A percentile compares a stretch with the other conserved stretches of the same genome.
These are phyloP conservation scores for Brachionus plicatilis DNA, from an alignment of 1,140 invertebrate genomes.

Conservation along the genomic window DNA sequence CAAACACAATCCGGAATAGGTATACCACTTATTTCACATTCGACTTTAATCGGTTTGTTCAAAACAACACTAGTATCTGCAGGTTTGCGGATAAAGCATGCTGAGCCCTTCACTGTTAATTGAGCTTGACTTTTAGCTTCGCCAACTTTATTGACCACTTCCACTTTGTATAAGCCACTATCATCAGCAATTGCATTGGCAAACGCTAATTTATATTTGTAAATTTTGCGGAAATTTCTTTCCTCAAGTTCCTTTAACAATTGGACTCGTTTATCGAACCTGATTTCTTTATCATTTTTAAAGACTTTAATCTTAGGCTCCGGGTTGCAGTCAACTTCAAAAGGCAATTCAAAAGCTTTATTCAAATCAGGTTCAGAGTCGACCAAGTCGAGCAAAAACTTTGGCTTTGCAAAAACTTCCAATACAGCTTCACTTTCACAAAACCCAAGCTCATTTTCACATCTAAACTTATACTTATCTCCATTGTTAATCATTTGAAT, in stretches of 20 bases:
- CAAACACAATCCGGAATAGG: neutral
- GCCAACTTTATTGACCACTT: conserved; percentile 31
- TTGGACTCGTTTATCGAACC: neutral
- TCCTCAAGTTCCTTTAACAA: neutral
- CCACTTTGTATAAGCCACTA: neutral
- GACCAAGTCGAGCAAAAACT: neutral
- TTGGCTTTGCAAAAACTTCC: conserved; percentile 11
- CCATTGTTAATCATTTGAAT: neutral
- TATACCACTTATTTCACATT: conserved; percentile 37
- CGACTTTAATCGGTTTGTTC: conserved; percentile 12
- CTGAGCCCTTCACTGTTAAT: conserved; percentile 6
- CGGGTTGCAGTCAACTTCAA: conserved; percentile 18
- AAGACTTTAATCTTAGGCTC: conserved; percentile 28
- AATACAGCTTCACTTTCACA: conserved; percentile 6
- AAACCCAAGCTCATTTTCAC: conserved; percentile 1
- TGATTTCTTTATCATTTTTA: conserved; percentile 29
- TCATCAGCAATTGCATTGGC: neutral
- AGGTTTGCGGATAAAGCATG: neutral
- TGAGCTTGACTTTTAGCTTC: conserved; percentile 7
- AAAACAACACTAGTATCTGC: conserved; percentile 1
- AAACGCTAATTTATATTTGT: conserved; percentile 4
- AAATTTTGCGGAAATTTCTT: neutral
- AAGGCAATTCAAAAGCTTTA: neutral
- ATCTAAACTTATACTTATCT: conserved; percentile 2
- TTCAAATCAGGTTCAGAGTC: conserved; percentile 5